A percentile compares a stretch with the other conserved stretches of the same genome.
Evolutionary conservation across 2,797 vertebrate species (phyloP).

Genomic region (Gadopsis marmoratus): DNA sequence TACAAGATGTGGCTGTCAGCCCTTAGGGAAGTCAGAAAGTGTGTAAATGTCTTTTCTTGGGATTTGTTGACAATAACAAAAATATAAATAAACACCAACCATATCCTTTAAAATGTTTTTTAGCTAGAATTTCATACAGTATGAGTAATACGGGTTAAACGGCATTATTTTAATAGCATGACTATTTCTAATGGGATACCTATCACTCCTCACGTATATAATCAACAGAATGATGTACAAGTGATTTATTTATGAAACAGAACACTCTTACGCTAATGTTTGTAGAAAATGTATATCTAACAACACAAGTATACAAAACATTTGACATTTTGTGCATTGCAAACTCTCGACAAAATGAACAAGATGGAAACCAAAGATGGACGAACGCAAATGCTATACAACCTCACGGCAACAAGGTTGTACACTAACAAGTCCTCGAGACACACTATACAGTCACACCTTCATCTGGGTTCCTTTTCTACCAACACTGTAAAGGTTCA

Average conservation of each 20-base stretch:
- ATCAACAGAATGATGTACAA: slow-evolving; percentile 65
- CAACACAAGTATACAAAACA: slow-evolving; percentile 77
- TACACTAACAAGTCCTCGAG: slow-evolving; percentile 49
- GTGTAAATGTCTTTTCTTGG: background rate
- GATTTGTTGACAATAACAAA: background rate
- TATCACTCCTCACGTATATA: slow-evolving; percentile 19
- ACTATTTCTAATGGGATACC: slow-evolving; percentile 1
- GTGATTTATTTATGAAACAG: slow-evolving; percentile 82
- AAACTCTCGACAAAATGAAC: slow-evolving; percentile 70
- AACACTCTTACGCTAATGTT: slow-evolving; percentile 74
- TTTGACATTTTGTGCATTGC: slow-evolving; percentile 84
- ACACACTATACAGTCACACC: slow-evolving; percentile 59
- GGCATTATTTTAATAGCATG: background rate
- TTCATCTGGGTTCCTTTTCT: slow-evolving; percentile 56
- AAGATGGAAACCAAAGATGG: slow-evolving; percentile 65
- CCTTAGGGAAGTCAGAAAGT: background rate
- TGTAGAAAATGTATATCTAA: slow-evolving; percentile 79
- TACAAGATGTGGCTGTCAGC: background rate
- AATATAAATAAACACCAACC: background rate
- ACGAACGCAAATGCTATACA: slow-evolving; percentile 63
- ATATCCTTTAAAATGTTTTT: background rate
- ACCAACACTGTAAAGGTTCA: slow-evolving; percentile 46
- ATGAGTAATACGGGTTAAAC: slow-evolving; percentile 2
- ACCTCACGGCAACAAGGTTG: slow-evolving; percentile 52
- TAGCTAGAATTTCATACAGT: background rate